Conservation (phyloP, 2,113 vertebrate species). For the Cyphomyrus discorhynchus region DNA sequence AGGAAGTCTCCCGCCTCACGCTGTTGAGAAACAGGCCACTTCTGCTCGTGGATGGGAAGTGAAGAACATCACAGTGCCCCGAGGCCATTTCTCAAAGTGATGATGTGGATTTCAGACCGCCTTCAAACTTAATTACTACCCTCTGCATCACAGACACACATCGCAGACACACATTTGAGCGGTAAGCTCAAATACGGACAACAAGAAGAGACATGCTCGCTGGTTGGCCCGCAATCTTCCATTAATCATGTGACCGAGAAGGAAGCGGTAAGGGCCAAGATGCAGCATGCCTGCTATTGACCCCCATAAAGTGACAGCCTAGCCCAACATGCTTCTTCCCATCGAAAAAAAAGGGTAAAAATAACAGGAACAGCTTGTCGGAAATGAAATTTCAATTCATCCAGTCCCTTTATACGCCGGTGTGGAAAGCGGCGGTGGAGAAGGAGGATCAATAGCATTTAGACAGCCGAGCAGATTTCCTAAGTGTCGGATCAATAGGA, state of each 20-base stretch:
- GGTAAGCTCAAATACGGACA: neutral
- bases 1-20: neutral
- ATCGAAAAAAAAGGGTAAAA: slow-evolving; percentile 50
- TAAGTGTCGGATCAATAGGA: slow-evolving; percentile 64
- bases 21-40: neutral
- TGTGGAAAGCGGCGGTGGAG: slow-evolving; percentile 45
- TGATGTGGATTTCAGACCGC: neutral
- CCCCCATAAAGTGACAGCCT: slow-evolving; percentile 34
- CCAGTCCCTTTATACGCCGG: slow-evolving; percentile 54
- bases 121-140: neutral
- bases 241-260: neutral
- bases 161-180: neutral
- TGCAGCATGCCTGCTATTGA: slow-evolving; percentile 29
- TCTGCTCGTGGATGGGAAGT: neutral
- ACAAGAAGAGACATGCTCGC: neutral
- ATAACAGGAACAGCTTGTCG: slow-evolving; percentile 63
- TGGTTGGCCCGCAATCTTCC: neutral
- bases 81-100: neutral
- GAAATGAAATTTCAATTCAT: slow-evolving; percentile 67
- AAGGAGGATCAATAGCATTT: slow-evolving; percentile 66
- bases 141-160: neutral
- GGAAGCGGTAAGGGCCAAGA: neutral
- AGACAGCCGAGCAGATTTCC: slow-evolving; percentile 64
- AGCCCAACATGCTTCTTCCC: slow-evolving; percentile 42
- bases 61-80: neutral